phyloP scores from a whole-genome alignment of 2,113 vertebrate genomes.

The Ictalurus furcatus region DNA sequence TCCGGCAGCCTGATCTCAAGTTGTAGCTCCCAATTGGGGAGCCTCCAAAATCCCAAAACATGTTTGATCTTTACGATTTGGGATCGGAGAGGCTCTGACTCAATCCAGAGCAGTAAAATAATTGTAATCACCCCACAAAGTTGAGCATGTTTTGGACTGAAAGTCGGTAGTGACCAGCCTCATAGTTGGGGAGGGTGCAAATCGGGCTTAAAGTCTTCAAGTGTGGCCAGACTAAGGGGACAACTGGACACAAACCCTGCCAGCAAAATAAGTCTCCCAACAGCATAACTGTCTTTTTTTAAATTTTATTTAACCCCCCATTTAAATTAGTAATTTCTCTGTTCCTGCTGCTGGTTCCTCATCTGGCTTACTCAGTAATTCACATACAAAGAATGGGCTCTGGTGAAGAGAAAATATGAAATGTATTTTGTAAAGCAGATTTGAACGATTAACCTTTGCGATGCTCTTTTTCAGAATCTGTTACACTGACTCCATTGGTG shows the following conservation, averaged over 20 bases:
- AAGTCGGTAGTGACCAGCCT: too few relatives aligned
- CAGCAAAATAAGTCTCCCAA: neutral
- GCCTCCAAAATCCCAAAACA: too few relatives aligned
- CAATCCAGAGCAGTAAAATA: too few relatives aligned
- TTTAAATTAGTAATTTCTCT: neutral
- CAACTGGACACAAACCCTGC: neutral
- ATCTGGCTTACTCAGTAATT: neutral
- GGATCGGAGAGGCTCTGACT: too few relatives aligned
- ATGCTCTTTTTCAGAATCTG: conserved; percentile 82
- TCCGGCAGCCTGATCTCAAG: too few relatives aligned
- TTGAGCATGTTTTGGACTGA: too few relatives aligned
- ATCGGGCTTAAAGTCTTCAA: too few relatives aligned
- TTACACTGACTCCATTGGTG: conserved; percentile 90
- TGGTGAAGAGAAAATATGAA: neutral
- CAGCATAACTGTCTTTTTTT: neutral
- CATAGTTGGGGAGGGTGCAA: too few relatives aligned
- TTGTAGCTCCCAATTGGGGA: too few relatives aligned
- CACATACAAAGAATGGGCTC: neutral
- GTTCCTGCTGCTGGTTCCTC: neutral
- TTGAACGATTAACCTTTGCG: neutral
- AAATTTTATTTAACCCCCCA: neutral
- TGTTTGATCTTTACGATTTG: too few relatives aligned
- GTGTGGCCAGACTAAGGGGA: neutral
- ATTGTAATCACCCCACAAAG: too few relatives aligned
- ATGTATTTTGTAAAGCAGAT: neutral